phyloP scores from a whole-genome alignment of 53 echinoderm and acorn worm genomes.

The Stichopus horrens region DNA sequence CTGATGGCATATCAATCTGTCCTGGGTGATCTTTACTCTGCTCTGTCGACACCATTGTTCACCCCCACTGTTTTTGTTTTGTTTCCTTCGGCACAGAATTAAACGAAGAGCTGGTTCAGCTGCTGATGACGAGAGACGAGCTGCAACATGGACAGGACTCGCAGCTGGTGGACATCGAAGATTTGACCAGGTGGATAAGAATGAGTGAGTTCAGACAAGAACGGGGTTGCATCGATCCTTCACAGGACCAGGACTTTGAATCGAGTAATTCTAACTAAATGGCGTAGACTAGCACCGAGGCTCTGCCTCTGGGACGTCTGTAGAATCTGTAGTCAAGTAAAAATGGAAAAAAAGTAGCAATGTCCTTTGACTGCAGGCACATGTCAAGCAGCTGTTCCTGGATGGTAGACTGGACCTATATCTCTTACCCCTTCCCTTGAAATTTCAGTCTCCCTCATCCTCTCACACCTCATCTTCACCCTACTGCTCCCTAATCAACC shows the following conservation, averaged over 20 bases:
- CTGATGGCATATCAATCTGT: too few species aligned
- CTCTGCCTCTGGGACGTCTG: neutral
- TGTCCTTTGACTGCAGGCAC: conserved; percentile 1
- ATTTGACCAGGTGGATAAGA: conserved; percentile 98
- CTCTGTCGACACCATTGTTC: too few species aligned
- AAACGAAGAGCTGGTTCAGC: conserved; percentile 93
- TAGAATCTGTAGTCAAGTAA: neutral
- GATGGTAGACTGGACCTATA: too few species aligned
- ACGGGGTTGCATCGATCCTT: conserved; percentile 53
- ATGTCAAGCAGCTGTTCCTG: neutral
- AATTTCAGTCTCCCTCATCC: too few species aligned
- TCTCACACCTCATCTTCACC: too few species aligned
- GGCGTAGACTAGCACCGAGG: conserved; percentile 31
- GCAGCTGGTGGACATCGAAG: conserved; percentile 94
- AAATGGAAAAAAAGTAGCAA: neutral
- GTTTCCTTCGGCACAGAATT: conserved; percentile 50
- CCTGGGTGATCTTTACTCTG: too few species aligned
- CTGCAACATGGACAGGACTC: conserved; percentile 94
- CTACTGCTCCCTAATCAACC: too few species aligned
- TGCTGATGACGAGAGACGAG: conserved; percentile 77
- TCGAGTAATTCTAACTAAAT: conserved; percentile 32
- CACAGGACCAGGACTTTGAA: conserved; percentile 33
- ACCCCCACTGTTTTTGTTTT: neutral
- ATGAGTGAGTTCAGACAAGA: conserved; percentile 94
- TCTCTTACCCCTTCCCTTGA: too few species aligned